Evolutionary conservation across 2,888 invertebrate genomes (phyloP).

Genomic region (Dermolepida albohirtum): DNA sequence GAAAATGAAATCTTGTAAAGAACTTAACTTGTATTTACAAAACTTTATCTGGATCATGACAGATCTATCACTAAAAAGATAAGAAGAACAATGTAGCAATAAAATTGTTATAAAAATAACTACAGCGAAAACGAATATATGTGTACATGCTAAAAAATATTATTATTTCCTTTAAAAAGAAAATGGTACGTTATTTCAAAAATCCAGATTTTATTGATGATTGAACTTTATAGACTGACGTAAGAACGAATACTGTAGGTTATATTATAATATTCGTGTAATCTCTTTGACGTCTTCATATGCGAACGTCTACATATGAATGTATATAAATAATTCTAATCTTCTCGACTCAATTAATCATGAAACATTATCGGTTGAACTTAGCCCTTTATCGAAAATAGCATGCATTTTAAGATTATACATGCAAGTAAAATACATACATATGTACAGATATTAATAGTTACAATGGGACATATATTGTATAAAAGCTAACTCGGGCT

Average conservation of each 20-base stretch:
- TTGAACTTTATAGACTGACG: neutral
- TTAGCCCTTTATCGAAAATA: too few relatives aligned
- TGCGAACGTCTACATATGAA: too few relatives aligned
- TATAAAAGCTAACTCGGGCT: too few relatives aligned
- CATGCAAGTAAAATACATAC: too few relatives aligned
- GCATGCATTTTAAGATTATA: too few relatives aligned
- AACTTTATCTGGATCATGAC: slow-evolving; percentile 26
- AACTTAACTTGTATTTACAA: slow-evolving; percentile 15
- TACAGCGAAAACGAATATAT: neutral
- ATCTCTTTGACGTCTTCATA: too few relatives aligned
- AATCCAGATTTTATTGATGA: neutral
- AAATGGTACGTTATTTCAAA: neutral
- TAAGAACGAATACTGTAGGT: neutral
- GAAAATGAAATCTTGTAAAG: slow-evolving; percentile 2
- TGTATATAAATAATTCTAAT: too few relatives aligned
- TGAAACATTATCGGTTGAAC: too few relatives aligned
- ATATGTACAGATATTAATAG: too few relatives aligned
- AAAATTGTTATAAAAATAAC: slow-evolving; percentile 5
- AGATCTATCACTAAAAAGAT: slow-evolving; percentile 29
- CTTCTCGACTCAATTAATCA: too few relatives aligned
- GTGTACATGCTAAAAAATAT: neutral
- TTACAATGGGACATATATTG: too few relatives aligned
- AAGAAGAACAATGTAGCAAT: slow-evolving; percentile 27
- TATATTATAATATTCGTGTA: too few relatives aligned
- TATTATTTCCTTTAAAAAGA: neutral